Evolutionary conservation across 2,888 invertebrate genomes (phyloP), one percentile per base, ranked within the genome.

Genomic region (Plagiodera versicolora): DNA sequence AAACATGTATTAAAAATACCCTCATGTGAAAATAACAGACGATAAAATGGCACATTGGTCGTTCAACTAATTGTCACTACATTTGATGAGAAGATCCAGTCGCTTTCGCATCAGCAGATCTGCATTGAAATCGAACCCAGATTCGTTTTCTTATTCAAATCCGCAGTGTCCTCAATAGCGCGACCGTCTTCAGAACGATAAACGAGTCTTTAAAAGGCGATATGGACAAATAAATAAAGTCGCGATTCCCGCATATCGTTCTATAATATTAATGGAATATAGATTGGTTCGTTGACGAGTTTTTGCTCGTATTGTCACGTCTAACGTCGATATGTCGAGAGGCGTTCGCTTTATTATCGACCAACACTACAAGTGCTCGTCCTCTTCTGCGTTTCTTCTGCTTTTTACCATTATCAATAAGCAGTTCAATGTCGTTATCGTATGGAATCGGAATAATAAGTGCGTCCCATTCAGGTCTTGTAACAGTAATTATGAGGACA

Each of bases 201-300:
- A 56, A 49, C n/a, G 49, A 30, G 49, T 14, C 69, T 69, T 56
- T 65, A 72, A 70, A 72, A 67, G 71, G 71, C 62, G 65, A 70
- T 67, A 66, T 67, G 67, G 60, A 67, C 66, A 65, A 32, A 32
- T 32, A 66, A 64, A 63, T 62, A 63, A 57, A 67, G 68, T 67
- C 66, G 56, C 64, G 16, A 39, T 52, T 17, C 17, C 20, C 44
- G 39, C 39, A 39, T 39, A 32, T 39, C 39, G 64, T 71, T 68
- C 70, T 67, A 71, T 73, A 69, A 73, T 75, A 76, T 75, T 75
- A 73, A 76, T 76, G 72, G 75, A 75, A 76, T 75, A 75, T 75
- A 74, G 74, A 77, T 77, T 75, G 75, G 76, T 72, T 75, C 74
- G 75, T 76, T 76, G 74, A 76, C 76, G 65, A 73, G 71, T 77